phyloP scores from a whole-genome alignment of 1,140 invertebrate species.

The Drosophila lacteicornis region DNA sequence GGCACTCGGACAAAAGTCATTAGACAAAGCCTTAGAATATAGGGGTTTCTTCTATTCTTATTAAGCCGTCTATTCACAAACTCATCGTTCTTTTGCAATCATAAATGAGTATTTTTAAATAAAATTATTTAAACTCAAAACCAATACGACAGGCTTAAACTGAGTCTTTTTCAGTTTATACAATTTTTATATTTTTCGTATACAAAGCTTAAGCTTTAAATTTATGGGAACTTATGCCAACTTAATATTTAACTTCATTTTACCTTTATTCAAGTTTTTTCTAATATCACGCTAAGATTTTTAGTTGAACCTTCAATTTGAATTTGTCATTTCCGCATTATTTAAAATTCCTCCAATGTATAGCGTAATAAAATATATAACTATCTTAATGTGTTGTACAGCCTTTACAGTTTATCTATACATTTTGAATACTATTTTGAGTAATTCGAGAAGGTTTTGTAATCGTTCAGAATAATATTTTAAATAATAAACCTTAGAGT shows the following conservation, averaged over 20 bases:
- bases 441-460: background rate
- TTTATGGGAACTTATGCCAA: too few species aligned
- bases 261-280: background rate
- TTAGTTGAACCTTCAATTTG: background rate
- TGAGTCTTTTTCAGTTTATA: too few species aligned
- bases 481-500: background rate
- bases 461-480: too few species aligned
- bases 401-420: background rate
- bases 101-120: background rate
- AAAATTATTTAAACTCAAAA: too few species aligned
- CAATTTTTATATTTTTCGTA: too few species aligned
- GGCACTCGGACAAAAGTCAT: conserved; percentile 1
- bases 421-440: background rate
- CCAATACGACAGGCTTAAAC: background rate
- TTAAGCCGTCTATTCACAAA: background rate
- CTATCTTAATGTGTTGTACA: background rate
- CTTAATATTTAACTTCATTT: background rate
- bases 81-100: background rate
- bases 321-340: background rate
- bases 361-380: too few species aligned
- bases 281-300: background rate
- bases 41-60: background rate
- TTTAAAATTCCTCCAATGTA: too few species aligned
- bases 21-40: background rate
- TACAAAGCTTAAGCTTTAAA: too few species aligned